Conservation (phyloP, 2,888 invertebrate species). For the Macrosoma leucophasiata region DNA sequence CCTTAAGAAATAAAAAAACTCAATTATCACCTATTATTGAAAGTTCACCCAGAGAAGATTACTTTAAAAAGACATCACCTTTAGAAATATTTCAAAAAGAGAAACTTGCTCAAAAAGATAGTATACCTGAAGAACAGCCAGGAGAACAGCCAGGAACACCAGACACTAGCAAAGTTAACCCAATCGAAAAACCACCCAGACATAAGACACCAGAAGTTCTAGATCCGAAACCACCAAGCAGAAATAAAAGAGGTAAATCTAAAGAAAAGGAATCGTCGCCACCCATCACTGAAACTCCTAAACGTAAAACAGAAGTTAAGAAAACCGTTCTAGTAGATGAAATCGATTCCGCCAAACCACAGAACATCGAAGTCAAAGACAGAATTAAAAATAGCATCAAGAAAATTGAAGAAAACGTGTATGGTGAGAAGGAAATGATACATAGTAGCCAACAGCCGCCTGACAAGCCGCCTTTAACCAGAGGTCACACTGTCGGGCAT, state of each 20-base stretch:
- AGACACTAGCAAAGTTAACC: conserved; percentile 60
- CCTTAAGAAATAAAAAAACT: conserved; percentile 75
- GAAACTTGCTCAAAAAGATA: conserved; percentile 46
- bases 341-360: conserved; percentile 48
- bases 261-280: conserved; percentile 51
- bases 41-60: conserved; percentile 82
- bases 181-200: conserved; percentile 63
- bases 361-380: conserved; percentile 58
- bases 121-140: conserved; percentile 35
- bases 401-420: conserved; percentile 66
- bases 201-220: conserved; percentile 53
- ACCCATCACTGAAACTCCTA: conserved; percentile 56
- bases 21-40: conserved; percentile 89
- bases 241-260: conserved; percentile 57
- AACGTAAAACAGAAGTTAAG: conserved; percentile 55
- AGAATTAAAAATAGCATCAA: conserved; percentile 70
- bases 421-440: conserved; percentile 77
- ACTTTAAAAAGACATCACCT: conserved; percentile 72
- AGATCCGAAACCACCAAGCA: conserved; percentile 59
- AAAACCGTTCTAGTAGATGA: conserved; percentile 56
- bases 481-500: conserved; percentile 83
- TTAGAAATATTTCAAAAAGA: conserved; percentile 57
- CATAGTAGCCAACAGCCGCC: conserved; percentile 84
- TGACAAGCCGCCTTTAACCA: conserved; percentile 80
- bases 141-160: conserved; percentile 40